These are phyloP conservation scores for Tragulus kanchil DNA, from an alignment of 2,113 vertebrate genomes.

Conservation along the genomic window DNA sequence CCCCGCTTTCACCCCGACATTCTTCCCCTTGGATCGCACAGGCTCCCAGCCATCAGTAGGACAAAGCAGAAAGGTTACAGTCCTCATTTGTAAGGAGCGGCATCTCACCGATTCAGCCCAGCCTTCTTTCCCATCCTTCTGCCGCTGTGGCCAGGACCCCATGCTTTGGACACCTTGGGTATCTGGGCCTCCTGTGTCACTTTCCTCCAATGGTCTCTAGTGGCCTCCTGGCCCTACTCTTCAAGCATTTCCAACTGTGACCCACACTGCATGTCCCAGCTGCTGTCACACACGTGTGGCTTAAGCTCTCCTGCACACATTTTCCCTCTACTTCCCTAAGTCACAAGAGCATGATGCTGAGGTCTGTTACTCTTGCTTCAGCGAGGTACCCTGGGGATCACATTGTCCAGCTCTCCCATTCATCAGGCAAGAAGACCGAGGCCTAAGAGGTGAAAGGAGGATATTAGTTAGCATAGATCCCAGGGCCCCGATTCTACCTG, in stretches of 20 bases:
- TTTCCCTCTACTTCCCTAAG: not conserved
- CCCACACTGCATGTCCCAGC: not conserved
- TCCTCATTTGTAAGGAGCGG: fast-evolving
- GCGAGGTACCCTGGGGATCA: not conserved
- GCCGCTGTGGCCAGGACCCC: fast-evolving
- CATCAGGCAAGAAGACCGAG: not conserved
- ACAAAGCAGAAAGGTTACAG: fast-evolving
- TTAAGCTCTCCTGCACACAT: no score
- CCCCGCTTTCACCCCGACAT: fast-evolving
- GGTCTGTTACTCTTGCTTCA: not conserved
- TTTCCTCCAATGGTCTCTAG: not conserved
- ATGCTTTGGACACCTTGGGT: not conserved
- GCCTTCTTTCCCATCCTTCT: fast-evolving
- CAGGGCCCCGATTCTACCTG: fast-evolving
- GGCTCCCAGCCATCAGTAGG: not conserved
- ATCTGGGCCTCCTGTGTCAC: not conserved
- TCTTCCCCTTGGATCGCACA: fast-evolving
- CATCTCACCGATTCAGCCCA: not conserved
- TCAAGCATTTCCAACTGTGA: not conserved
- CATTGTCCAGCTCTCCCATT: not conserved
- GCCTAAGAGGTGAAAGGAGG: not conserved
- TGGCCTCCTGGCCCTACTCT: not conserved
- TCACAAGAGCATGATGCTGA: no score
- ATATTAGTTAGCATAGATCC: fast-evolving
- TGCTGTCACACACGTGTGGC: not conserved